Evolutionary conservation across 2,888 invertebrate species (phyloP).

Genomic region (Agrotis clavis): DNA sequence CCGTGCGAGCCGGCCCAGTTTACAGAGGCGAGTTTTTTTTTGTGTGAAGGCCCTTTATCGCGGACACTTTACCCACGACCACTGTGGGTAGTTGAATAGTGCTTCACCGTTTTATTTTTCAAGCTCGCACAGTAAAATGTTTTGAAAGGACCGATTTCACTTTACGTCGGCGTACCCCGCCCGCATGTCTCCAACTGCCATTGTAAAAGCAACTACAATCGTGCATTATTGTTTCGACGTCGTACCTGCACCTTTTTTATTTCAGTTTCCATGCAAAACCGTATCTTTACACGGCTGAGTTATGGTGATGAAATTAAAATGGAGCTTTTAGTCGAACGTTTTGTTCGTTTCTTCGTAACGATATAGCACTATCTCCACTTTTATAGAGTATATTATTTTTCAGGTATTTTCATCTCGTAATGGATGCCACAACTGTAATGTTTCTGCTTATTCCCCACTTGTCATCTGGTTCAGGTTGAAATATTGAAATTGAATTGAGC

Average conservation of each 20-base stretch:
- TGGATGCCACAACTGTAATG: slow-evolving; percentile 57
- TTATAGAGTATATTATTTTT: slow-evolving; percentile 74
- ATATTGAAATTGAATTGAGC: slow-evolving; percentile 41
- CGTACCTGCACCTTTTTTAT: slow-evolving; percentile 85
- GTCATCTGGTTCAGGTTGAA: slow-evolving; percentile 34
- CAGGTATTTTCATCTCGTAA: slow-evolving; percentile 70
- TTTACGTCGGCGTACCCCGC: slow-evolving; percentile 80
- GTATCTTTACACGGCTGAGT: slow-evolving; percentile 85
- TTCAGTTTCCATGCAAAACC: slow-evolving; percentile 84
- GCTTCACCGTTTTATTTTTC: slow-evolving; percentile 85
- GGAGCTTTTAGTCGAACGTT: slow-evolving; percentile 80
- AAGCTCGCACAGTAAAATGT: slow-evolving; percentile 86
- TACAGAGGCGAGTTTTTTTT: slow-evolving; percentile 69
- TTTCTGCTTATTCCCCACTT: slow-evolving; percentile 41
- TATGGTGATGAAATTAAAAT: slow-evolving; percentile 89
- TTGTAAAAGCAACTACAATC: slow-evolving; percentile 89
- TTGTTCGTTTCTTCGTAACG: slow-evolving; percentile 71
- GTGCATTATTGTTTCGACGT: slow-evolving; percentile 88
- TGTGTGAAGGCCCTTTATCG: slow-evolving; percentile 74
- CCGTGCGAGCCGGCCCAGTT: slow-evolving; percentile 65
- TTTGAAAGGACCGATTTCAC: slow-evolving; percentile 91
- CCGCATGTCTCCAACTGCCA: slow-evolving; percentile 85
- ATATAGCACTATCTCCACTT: slow-evolving; percentile 68
- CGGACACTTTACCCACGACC: slow-evolving; percentile 77
- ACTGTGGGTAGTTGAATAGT: slow-evolving; percentile 82